Conservation (phyloP, 2,888 invertebrate species). For the Charanyca ferruginea region DNA sequence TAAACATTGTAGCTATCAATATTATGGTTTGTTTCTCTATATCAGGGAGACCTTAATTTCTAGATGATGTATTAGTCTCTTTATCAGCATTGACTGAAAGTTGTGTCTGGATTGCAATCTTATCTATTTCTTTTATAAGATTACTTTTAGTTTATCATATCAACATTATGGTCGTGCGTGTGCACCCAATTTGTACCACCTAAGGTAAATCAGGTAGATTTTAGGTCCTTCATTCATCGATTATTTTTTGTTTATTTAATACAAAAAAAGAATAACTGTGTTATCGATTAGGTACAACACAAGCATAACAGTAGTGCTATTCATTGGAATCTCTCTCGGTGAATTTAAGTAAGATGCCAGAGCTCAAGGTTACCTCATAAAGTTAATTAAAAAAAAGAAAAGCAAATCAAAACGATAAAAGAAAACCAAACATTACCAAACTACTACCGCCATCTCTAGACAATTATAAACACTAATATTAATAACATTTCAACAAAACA, state of each 20-base stretch:
- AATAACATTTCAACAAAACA: constrained; percentile 29
- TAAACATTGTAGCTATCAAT: not conserved
- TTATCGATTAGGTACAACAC: not conserved
- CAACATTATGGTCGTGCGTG: not conserved
- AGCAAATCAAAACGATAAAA: too few species aligned
- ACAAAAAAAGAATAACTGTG: not conserved
- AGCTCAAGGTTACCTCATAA: not conserved
- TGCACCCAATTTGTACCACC: constrained; percentile 9
- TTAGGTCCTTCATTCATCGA: not conserved
- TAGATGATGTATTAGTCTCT: not conserved
- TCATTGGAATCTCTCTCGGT: too few species aligned
- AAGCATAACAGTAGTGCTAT: too few species aligned
- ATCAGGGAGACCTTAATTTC: not conserved
- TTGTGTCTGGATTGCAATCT: constrained; percentile 36
- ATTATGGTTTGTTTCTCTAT: not conserved
- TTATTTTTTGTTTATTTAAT: not conserved
- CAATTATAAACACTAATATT: not conserved
- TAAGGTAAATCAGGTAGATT: not conserved
- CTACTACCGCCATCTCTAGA: constrained; percentile 20
- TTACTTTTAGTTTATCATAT: not conserved
- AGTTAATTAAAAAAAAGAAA: too few species aligned
- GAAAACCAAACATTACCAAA: not conserved
- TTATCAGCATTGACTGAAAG: constrained; percentile 28
- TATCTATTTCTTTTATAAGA: constrained; percentile 14
- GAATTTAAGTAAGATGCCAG: too few species aligned